phyloP scores from a whole-genome alignment of 2,888 invertebrate genomes.

The Trichacis sp. region DNA sequence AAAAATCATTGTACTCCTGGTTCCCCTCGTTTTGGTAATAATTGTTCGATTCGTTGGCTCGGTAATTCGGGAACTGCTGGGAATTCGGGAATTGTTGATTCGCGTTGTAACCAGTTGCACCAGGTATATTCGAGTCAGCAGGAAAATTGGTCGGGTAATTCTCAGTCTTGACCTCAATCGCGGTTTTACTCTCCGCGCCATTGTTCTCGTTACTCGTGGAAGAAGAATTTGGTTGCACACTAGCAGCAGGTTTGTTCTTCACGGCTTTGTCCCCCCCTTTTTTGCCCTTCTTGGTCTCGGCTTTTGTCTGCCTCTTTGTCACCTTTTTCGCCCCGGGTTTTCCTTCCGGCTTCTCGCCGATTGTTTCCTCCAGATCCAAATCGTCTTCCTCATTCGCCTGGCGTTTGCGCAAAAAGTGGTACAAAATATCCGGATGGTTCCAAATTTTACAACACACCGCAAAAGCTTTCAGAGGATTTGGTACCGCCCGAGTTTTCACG shows the following conservation, averaged over 20 bases:
- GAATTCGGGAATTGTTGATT: slow-evolving; percentile 24
- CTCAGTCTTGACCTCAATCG: slow-evolving; percentile 47
- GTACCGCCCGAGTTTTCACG: slow-evolving; percentile 85
- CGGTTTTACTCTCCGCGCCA: slow-evolving; percentile 9
- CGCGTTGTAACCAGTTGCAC: slow-evolving; percentile 48
- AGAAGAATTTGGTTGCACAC: slow-evolving; percentile 70
- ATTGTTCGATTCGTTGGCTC: slow-evolving; percentile 56
- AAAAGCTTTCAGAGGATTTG: slow-evolving; percentile 97
- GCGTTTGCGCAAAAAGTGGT: slow-evolving; percentile 87
- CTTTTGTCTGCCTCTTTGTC: slow-evolving; percentile 65
- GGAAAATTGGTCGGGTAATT: slow-evolving; percentile 52
- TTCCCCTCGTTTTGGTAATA: slow-evolving; percentile 58
- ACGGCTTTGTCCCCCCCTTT: slow-evolving; percentile 56
- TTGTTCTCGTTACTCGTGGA: slow-evolving; percentile 52
- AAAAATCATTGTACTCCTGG: slow-evolving; percentile 56
- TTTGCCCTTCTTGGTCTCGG: slow-evolving; percentile 64
- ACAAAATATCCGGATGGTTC: slow-evolving; percentile 94
- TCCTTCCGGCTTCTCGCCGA: slow-evolving; percentile 70
- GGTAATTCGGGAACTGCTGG: slow-evolving; percentile 53
- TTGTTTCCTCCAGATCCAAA: slow-evolving; percentile 84
- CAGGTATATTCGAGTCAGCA: slow-evolving; percentile 45
- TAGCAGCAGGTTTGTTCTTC: slow-evolving; percentile 72
- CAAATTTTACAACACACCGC: slow-evolving; percentile 99
- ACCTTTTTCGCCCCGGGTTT: slow-evolving; percentile 57
- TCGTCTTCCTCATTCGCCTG: slow-evolving; percentile 83